These are phyloP conservation scores for Pogonomyrmex barbatus DNA, from an alignment of 1,140 invertebrate genomes.

Conservation along the genomic window DNA sequence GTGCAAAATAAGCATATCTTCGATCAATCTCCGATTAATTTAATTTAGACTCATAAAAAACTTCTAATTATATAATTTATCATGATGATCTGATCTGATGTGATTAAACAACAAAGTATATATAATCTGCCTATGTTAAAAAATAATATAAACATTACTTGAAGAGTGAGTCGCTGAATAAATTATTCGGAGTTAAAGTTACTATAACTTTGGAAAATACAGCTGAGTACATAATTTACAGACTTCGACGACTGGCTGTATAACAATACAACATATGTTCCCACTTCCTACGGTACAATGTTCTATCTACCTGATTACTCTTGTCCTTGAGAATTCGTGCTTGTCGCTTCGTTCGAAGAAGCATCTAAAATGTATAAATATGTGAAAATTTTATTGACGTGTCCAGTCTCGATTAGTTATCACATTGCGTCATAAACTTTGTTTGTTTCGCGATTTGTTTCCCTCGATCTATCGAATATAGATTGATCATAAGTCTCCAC, in stretches of 20 bases:
- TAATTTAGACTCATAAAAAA: background rate
- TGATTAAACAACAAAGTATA: background rate
- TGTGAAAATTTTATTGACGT: background rate
- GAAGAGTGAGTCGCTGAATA: background rate
- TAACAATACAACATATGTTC: background rate
- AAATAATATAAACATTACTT: background rate
- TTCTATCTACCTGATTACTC: background rate
- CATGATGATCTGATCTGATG: background rate
- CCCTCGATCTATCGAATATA: background rate
- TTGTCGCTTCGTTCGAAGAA: background rate
- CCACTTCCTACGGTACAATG: background rate
- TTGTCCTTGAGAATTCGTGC: background rate
- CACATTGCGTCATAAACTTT: background rate
- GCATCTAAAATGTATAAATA: background rate
- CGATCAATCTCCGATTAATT: background rate
- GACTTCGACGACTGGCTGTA: background rate
- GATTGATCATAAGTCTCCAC: background rate
- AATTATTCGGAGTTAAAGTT: background rate
- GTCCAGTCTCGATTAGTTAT: background rate
- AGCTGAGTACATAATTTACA: background rate
- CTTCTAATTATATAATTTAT: background rate
- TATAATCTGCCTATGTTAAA: background rate
- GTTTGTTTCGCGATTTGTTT: background rate
- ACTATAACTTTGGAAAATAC: background rate
- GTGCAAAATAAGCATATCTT: background rate